Percentiles rank a stretch among this genome's conserved stretches.
These are phyloP conservation scores for Mustela lutreola DNA, from an alignment of 2,113 vertebrate species.

Conservation along the genomic window DNA sequence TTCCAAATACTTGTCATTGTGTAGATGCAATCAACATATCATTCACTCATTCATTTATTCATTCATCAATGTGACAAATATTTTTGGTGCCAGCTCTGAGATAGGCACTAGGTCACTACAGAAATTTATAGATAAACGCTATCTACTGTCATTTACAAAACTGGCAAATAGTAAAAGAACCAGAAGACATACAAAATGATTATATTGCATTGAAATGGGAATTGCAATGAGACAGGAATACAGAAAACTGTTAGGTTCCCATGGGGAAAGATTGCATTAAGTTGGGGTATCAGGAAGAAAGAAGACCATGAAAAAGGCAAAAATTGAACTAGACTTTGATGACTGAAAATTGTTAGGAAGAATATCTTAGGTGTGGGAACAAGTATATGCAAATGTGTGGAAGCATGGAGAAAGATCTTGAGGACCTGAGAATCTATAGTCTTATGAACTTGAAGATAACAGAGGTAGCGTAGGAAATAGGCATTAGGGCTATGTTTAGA, in stretches of 20 bases:
- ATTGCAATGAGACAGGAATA: not conserved
- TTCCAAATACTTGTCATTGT: constrained; percentile 50
- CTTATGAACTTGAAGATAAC: not conserved
- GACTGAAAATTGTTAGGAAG: not conserved
- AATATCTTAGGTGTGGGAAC: not conserved
- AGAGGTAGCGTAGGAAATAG: not conserved
- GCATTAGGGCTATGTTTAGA: not conserved
- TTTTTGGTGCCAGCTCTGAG: constrained; percentile 18
- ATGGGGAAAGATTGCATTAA: not conserved
- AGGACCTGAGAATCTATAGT: not conserved
- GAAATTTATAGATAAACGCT: not conserved
- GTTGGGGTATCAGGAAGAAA: not conserved
- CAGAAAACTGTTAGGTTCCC: not conserved
- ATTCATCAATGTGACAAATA: constrained; percentile 60
- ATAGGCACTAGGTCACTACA: not conserved
- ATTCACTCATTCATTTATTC: constrained; percentile 63
- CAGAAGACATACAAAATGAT: not conserved
- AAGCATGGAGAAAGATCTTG: not conserved
- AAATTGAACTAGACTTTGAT: not conserved
- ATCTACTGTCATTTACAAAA: not conserved
- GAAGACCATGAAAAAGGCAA: not conserved
- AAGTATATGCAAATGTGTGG: not conserved
- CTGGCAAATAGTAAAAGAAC: not conserved
- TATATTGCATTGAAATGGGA: not conserved
- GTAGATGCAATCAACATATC: constrained; percentile 27